Conservation (phyloP, 30 jellyfish, hydroid and myxozoan genomes). For the Chrysaora quinquecirrha region DNA sequence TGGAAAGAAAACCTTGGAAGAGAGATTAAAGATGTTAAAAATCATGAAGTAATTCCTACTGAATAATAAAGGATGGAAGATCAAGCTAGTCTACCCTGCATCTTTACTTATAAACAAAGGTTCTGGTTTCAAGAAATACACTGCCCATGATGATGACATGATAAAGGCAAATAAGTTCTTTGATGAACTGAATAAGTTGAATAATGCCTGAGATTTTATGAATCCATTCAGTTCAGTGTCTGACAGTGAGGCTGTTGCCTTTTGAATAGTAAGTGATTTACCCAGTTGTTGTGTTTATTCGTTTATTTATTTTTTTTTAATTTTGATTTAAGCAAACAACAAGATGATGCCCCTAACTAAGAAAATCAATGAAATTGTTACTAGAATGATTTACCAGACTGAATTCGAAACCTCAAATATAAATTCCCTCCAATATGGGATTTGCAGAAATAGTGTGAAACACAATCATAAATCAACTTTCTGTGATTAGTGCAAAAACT, state of each 20-base stretch:
- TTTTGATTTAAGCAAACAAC: neutral
- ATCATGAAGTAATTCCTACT: neutral
- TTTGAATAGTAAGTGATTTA: neutral
- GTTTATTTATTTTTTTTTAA: too few species aligned
- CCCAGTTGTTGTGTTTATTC: neutral
- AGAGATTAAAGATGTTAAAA: neutral
- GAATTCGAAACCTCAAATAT: neutral
- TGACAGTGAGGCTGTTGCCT: neutral
- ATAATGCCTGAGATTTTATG: neutral
- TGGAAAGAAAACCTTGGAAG: neutral
- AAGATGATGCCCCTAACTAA: neutral
- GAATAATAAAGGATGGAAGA: neutral
- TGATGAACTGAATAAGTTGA: neutral
- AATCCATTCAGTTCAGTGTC: constrained; percentile 1
- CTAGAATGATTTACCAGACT: neutral
- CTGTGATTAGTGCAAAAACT: too few species aligned
- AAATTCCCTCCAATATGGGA: neutral
- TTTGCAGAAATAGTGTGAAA: neutral
- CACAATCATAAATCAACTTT: neutral
- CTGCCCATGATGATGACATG: neutral
- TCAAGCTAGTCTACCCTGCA: constrained; percentile 1
- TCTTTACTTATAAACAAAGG: neutral
- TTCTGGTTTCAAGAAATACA: neutral
- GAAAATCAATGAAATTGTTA: neutral
- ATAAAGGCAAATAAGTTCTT: neutral